Evolutionary conservation across 2,113 vertebrate genomes (phyloP).

Genomic region (Protomyctophum bolini): DNA sequence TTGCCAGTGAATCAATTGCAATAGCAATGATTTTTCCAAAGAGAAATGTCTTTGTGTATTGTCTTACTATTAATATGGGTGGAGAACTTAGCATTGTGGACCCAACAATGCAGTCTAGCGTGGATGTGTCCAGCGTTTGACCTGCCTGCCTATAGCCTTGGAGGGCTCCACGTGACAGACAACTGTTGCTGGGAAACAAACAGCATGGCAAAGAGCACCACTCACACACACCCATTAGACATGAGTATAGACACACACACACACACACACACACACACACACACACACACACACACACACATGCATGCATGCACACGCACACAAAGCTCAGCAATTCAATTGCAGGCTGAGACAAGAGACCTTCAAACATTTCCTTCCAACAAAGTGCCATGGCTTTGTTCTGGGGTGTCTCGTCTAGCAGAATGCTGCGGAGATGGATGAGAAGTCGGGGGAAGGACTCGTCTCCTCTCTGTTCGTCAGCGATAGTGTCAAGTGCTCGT

Average conservation of each 20-base stretch:
- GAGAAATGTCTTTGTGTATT: no score
- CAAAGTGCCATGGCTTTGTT: conserved; percentile 50
- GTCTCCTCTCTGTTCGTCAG: conserved; percentile 49
- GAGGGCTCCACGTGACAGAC: conserved; percentile 1
- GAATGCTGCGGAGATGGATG: conserved; percentile 45
- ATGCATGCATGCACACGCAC: conserved; percentile 15
- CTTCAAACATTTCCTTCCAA: conserved; percentile 36
- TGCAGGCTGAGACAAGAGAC: conserved; percentile 33
- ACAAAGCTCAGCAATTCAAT: conserved; percentile 40
- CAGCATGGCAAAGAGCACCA: conserved; percentile 1
- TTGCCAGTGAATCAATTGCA: no score
- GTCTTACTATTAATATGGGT: no score
- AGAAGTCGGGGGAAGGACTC: conserved; percentile 48
- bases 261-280: not conserved
- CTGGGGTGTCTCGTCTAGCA: conserved; percentile 45
- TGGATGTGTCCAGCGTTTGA: not conserved
- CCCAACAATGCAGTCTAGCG: no score
- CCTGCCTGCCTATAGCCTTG: not conserved
- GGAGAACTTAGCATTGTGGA: no score
- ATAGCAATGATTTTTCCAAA: no score
- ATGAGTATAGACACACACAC: not conserved
- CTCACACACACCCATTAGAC: not conserved
- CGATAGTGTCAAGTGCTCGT: conserved; percentile 58
- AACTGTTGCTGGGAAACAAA: conserved; percentile 14
- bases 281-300: not conserved